Percentiles rank a stretch among this genome's conserved stretches.
These are phyloP conservation scores for Hiodon alosoides DNA, from an alignment of 2,113 vertebrate genomes.

Conservation along the genomic window DNA sequence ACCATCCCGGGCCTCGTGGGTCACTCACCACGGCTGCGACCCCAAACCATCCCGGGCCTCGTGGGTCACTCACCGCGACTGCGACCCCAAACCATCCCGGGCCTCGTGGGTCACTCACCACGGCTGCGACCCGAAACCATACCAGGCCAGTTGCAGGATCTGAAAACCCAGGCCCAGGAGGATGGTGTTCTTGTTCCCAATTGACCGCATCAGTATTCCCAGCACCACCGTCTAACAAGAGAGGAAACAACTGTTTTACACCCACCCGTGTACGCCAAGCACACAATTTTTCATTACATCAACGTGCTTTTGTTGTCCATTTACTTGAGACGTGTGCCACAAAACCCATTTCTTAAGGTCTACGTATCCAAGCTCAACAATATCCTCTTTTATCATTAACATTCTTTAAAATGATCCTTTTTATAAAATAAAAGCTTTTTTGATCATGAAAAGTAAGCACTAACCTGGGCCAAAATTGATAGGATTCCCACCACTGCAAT, in stretches of 20 bases:
- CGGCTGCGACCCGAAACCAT: slow-evolving; percentile 84
- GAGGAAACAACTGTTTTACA: slow-evolving; percentile 10
- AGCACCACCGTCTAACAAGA: slow-evolving; percentile 74
- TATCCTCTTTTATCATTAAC: too few species aligned
- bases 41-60: too few species aligned
- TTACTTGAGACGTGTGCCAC: background rate
- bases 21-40: too few species aligned
- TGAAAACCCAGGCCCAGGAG: slow-evolving; percentile 83
- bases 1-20: too few species aligned
- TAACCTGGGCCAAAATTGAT: slow-evolving; percentile 85
- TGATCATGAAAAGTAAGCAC: slow-evolving; percentile 19
- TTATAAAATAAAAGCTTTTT: too few species aligned
- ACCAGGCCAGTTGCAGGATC: slow-evolving; percentile 88
- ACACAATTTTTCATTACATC: background rate
- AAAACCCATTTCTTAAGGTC: background rate
- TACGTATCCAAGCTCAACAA: too few species aligned
- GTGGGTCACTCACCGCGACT: slow-evolving; percentile 58
- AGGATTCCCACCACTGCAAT: slow-evolving; percentile 86
- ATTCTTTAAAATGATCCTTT: too few species aligned
- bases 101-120: slow-evolving; percentile 63
- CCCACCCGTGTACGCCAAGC: background rate
- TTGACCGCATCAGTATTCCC: slow-evolving; percentile 83
- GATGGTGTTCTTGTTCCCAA: slow-evolving; percentile 89
- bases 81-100: background rate
- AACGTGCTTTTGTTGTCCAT: background rate